Percentiles rank a stretch among this genome's conserved stretches.
Evolutionary conservation across 2,113 vertebrate species (phyloP).

Genomic region (Mungos mungo): DNA sequence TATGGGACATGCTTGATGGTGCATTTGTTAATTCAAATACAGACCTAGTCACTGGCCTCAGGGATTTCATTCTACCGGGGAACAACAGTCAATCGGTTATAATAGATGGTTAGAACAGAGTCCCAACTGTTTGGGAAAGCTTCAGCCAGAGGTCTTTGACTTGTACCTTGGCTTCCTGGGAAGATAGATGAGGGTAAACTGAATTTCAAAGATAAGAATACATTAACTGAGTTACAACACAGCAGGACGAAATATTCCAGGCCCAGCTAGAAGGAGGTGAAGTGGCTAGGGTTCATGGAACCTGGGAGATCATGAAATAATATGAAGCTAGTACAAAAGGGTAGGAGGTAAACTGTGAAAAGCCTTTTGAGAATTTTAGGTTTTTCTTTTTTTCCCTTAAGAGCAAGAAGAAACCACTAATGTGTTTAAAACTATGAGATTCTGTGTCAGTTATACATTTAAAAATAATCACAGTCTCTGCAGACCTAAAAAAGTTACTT

Average conservation of each 20-base stretch:
- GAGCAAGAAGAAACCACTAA: not conserved
- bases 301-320: not conserved
- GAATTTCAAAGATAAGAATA: not conserved
- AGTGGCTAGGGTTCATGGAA: not conserved
- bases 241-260: not conserved
- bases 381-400: not conserved
- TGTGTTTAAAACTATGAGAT: not conserved
- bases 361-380: not conserved
- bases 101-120: not conserved
- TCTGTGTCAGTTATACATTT: not conserved
- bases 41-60: not conserved
- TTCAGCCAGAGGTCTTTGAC: not conserved
- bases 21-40: not conserved
- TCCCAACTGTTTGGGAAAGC: not conserved
- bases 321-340: not conserved
- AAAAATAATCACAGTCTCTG: not conserved
- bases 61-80: not conserved
- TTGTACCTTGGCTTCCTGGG: not conserved
- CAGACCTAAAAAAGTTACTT: not conserved
- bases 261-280: not conserved
- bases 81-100: not conserved
- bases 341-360: not conserved
- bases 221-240: rapidly evolving
- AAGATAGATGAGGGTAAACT: not conserved
- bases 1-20: not conserved